Evolutionary conservation across 2,113 vertebrate species (phyloP).

Genomic region (Struthidea cinerea): DNA sequence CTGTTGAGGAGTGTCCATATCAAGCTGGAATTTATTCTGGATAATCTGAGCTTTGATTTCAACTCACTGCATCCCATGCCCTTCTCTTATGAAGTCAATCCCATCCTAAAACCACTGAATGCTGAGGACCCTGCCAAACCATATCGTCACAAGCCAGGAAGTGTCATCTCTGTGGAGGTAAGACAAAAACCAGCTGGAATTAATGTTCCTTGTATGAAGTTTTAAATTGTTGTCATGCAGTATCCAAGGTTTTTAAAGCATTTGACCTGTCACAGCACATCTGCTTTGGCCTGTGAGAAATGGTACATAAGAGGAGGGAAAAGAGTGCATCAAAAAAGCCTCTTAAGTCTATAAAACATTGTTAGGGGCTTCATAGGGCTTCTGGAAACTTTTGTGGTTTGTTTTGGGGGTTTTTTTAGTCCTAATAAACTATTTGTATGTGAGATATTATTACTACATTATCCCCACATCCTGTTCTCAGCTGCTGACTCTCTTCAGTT

Average conservation of each 20-base stretch:
- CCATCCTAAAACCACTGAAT: conserved; percentile 80
- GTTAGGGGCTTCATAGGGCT: not conserved
- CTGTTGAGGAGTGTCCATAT: conserved; percentile 66
- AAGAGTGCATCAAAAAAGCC: not conserved
- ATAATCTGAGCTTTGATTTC: conserved; percentile 90
- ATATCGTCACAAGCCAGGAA: conserved; percentile 93
- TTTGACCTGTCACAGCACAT: not conserved
- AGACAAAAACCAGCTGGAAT: not conserved
- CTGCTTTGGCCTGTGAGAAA: not conserved
- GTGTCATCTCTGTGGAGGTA: conserved; percentile 97
- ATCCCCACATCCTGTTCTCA: not conserved
- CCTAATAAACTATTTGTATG: not conserved
- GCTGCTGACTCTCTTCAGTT: not conserved
- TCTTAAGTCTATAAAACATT: not conserved
- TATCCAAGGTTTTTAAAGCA: not conserved
- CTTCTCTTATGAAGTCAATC: conserved; percentile 89
- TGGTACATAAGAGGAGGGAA: not conserved
- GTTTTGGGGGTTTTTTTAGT: not conserved
- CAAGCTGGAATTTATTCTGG: conserved; percentile 87
- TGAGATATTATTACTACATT: not conserved
- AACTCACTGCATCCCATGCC: conserved; percentile 72
- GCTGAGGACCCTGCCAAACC: conserved; percentile 81
- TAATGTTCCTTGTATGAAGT: not conserved
- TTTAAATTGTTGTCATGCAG: not conserved
- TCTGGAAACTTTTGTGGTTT: not conserved